These are phyloP conservation scores for Ceratosolen solmsi DNA, from an alignment of 1,140 invertebrate species.

Conservation along the genomic window DNA sequence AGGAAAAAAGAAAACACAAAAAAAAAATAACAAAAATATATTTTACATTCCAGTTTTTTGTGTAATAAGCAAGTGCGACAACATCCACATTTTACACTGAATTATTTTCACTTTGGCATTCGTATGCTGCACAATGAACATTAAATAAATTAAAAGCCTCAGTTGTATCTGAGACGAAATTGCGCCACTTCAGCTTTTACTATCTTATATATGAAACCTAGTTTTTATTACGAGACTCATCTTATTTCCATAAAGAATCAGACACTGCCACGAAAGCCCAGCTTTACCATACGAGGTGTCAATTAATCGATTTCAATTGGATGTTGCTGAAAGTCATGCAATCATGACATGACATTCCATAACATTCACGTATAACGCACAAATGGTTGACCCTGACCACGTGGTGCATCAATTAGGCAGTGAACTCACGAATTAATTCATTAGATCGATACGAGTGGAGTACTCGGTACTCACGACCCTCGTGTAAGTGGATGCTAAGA, in stretches of 20 bases:
- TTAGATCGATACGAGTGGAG: background rate
- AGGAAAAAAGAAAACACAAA: background rate
- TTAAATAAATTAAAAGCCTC: background rate
- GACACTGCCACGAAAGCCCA: background rate
- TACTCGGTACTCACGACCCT: background rate
- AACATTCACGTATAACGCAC: background rate
- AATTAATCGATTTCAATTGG: conserved; percentile 31
- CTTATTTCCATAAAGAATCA: background rate
- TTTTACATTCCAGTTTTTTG: background rate
- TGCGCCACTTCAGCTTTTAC: background rate
- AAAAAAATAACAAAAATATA: background rate
- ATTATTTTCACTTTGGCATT: background rate
- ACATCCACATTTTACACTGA: background rate
- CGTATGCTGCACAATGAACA: background rate
- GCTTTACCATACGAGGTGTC: conserved; percentile 2
- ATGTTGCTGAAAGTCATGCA: background rate
- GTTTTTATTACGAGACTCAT: background rate
- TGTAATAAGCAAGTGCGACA: too few species aligned
- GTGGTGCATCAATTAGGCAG: conserved; percentile 15
- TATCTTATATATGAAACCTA: background rate
- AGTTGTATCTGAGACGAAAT: background rate
- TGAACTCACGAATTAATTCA: background rate
- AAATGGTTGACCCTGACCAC: background rate
- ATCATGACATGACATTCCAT: background rate
- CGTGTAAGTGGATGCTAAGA: background rate